Conservation (phyloP, 1,140 invertebrate genomes). For the Mesaphorura yosii region DNA sequence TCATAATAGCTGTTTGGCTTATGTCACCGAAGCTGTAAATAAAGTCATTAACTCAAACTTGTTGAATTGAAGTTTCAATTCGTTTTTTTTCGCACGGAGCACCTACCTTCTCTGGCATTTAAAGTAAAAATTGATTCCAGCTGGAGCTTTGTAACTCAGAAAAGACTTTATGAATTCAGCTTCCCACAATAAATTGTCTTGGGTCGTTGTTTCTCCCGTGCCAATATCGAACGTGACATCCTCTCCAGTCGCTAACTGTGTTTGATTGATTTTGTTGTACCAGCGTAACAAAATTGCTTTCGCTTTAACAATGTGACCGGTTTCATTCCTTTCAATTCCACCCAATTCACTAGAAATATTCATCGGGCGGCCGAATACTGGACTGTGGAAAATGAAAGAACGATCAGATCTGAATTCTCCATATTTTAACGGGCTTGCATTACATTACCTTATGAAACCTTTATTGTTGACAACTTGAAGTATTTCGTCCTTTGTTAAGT, state of each 20-base stretch:
- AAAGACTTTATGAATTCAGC: constrained; percentile 45
- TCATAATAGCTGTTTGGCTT: constrained; percentile 52
- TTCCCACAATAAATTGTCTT: constrained; percentile 48
- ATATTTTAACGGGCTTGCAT: not conserved
- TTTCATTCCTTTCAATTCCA: constrained; percentile 44
- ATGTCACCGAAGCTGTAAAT: constrained; percentile 54
- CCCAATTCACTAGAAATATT: constrained; percentile 54
- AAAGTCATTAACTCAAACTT: constrained; percentile 1
- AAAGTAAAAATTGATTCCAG: constrained; percentile 44
- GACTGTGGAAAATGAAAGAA: constrained; percentile 38
- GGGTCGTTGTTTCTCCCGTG: constrained; percentile 39
- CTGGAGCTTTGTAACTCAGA: constrained; percentile 35
- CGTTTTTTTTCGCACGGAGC: not conserved
- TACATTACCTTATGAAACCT: constrained; percentile 36
- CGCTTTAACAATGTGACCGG: constrained; percentile 51
- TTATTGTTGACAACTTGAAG: constrained; percentile 47
- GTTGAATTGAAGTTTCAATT: not conserved
- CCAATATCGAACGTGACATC: constrained; percentile 28
- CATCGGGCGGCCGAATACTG: constrained; percentile 49
- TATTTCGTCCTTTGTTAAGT: constrained; percentile 49
- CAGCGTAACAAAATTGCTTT: constrained; percentile 49
- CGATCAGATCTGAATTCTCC: not conserved
- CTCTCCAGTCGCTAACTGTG: constrained; percentile 49
- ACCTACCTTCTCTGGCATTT: constrained; percentile 49
- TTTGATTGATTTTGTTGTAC: constrained; percentile 55